Percentiles rank a stretch among this genome's conserved stretches.
phyloP scores from a whole-genome alignment of 2,797 vertebrate species.

The Peromyscus nudipes region DNA sequence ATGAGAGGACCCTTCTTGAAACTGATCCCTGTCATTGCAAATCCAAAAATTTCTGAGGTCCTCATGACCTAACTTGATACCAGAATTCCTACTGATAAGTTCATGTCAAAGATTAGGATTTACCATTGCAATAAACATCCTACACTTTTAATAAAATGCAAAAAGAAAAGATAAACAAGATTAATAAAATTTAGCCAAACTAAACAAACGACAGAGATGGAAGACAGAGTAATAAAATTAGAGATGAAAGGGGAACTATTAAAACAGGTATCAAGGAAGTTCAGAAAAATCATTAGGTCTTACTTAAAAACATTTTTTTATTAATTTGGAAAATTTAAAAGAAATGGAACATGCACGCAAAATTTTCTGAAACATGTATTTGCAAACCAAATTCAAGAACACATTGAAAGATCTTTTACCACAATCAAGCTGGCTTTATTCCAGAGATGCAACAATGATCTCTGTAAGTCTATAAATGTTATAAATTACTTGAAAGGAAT shows the following conservation, averaged over 20 bases:
- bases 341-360: neutral
- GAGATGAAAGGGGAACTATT: neutral
- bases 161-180: too few species aligned
- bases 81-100: conserved; percentile 99
- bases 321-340: neutral
- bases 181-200: neutral
- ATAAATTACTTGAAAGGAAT: neutral
- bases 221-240: neutral
- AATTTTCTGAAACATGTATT: neutral
- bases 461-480: neutral
- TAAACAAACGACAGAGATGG: neutral
- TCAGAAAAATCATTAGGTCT: neutral
- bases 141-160: too few species aligned
- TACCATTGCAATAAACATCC: conserved; percentile 74
- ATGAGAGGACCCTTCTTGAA: conserved; percentile 97
- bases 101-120: neutral
- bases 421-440: neutral
- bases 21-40: conserved; percentile 98
- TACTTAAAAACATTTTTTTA: neutral
- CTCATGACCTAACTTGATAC: conserved; percentile 98
- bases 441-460: neutral
- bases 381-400: neutral
- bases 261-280: neutral
- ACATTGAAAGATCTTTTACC: neutral
- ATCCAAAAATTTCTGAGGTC: conserved; percentile 99